These are phyloP conservation scores for Oriolus oriolus DNA, from an alignment of 2,113 vertebrate species.

Conservation along the genomic window DNA sequence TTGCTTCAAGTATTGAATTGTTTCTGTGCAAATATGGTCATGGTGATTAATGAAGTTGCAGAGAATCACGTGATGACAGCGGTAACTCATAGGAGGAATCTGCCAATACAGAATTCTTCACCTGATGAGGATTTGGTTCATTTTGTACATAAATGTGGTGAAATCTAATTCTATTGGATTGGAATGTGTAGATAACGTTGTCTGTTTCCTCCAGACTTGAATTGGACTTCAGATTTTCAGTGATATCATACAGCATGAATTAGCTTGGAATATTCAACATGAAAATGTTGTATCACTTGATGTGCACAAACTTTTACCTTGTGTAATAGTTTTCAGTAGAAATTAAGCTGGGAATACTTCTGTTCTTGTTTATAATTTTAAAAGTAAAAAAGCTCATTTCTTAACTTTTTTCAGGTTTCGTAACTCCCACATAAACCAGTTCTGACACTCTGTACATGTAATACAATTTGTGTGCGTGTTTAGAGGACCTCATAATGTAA, in stretches of 20 bases:
- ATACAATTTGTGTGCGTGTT: background rate
- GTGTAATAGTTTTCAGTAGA: background rate
- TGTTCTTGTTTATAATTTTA: background rate
- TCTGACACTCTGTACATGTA: too few species aligned
- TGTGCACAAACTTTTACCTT: background rate
- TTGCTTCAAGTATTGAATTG: background rate
- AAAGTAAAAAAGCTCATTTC: background rate
- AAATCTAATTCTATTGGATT: background rate
- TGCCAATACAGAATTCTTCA: background rate
- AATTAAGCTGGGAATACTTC: background rate
- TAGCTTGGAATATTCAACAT: background rate
- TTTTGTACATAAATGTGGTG: background rate
- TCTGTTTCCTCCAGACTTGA: background rate
- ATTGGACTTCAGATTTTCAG: background rate
- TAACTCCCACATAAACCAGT: background rate
- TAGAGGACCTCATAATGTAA: background rate
- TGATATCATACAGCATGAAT: background rate
- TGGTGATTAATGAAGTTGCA: conserved; percentile 53
- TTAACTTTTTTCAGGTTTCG: background rate
- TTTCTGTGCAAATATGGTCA: background rate
- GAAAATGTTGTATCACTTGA: background rate
- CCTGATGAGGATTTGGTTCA: background rate
- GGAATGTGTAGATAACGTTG: background rate
- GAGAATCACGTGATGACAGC: background rate
- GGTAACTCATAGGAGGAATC: background rate